Percentiles rank a stretch among this genome's conserved stretches.
Evolutionary conservation across 37 sponge, comb jelly and placozoan genomes (phyloP).

Genomic region (Hormiphora californensis): DNA sequence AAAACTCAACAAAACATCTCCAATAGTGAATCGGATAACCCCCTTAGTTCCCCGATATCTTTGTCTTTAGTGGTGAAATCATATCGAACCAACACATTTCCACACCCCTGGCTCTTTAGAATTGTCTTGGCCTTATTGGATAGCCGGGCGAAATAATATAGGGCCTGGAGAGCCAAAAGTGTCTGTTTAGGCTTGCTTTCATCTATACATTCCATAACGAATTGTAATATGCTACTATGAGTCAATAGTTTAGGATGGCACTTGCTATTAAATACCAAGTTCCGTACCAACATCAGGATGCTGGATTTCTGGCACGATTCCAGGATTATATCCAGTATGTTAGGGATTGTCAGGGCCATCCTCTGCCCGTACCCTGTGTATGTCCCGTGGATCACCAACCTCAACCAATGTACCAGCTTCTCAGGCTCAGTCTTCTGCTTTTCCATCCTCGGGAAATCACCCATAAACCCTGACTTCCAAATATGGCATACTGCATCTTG

Average conservation of each 20-base stretch:
- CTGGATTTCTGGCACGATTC: conserved; percentile 11
- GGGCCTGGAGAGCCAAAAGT: conserved; percentile 7
- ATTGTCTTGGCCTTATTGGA: conserved; percentile 21
- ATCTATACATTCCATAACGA: not conserved
- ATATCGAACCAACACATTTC: conserved; percentile 1
- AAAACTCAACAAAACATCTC: too few relatives aligned
- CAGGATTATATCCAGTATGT: conserved; percentile 12
- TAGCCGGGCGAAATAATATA: conserved; percentile 5
- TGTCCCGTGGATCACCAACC: conserved; percentile 6
- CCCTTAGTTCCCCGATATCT: too few relatives aligned
- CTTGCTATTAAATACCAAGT: conserved; percentile 42
- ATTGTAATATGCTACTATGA: not conserved
- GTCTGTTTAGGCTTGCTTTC: conserved; percentile 17
- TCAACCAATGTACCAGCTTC: conserved; percentile 16
- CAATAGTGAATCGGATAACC: too few relatives aligned
- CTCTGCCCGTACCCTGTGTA: conserved; percentile 40
- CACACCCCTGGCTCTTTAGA: not conserved
- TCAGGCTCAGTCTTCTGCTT: conserved; percentile 41
- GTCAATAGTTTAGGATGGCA: conserved; percentile 33
- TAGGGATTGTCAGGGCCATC: conserved; percentile 42
- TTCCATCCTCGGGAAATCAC: not conserved
- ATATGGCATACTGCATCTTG: conserved; percentile 10
- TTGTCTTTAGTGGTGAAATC: too few relatives aligned
- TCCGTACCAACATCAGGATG: not conserved
- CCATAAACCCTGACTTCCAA: conserved; percentile 36